Conservation (phyloP, 2,888 invertebrate genomes). For the Trisateles emortualis region DNA sequence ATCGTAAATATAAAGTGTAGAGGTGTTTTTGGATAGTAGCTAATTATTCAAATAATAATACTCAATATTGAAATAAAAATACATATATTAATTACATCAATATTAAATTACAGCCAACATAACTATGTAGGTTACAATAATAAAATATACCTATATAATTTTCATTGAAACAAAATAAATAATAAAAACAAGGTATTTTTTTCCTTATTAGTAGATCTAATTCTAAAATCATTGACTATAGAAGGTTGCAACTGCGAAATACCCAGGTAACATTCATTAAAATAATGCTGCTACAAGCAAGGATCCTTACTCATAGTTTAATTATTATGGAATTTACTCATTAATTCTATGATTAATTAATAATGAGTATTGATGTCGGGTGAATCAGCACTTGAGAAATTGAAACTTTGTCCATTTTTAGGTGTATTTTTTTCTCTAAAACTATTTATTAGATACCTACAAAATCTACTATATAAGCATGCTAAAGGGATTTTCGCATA, state of each 20-base stretch:
- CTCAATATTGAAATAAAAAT: constrained; percentile 83
- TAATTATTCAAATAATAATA: constrained; percentile 56
- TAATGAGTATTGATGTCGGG: constrained; percentile 73
- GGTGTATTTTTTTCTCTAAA: constrained; percentile 34
- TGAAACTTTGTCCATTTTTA: constrained; percentile 21
- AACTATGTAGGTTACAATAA: constrained; percentile 86
- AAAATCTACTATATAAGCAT: constrained; percentile 37
- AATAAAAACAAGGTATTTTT: constrained; percentile 85
- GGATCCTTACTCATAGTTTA: constrained; percentile 81
- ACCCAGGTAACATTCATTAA: constrained; percentile 81
- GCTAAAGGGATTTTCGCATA: constrained; percentile 23
- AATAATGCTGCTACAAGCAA: constrained; percentile 84
- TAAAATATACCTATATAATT: constrained; percentile 87
- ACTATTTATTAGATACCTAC: constrained; percentile 38
- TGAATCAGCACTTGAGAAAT: constrained; percentile 58
- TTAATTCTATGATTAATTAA: constrained; percentile 81
- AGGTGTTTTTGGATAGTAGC: too few relatives aligned
- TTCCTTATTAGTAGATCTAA: constrained; percentile 81
- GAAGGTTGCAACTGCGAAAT: constrained; percentile 76
- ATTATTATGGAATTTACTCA: constrained; percentile 85
- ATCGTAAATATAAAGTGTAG: too few relatives aligned
- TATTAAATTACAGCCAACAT: constrained; percentile 87
- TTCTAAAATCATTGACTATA: constrained; percentile 84
- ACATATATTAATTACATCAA: constrained; percentile 88
- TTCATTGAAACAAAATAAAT: constrained; percentile 86